Evolutionary conservation across 2,888 invertebrate species (phyloP).

Genomic region (Sphaeridia pumilis): DNA sequence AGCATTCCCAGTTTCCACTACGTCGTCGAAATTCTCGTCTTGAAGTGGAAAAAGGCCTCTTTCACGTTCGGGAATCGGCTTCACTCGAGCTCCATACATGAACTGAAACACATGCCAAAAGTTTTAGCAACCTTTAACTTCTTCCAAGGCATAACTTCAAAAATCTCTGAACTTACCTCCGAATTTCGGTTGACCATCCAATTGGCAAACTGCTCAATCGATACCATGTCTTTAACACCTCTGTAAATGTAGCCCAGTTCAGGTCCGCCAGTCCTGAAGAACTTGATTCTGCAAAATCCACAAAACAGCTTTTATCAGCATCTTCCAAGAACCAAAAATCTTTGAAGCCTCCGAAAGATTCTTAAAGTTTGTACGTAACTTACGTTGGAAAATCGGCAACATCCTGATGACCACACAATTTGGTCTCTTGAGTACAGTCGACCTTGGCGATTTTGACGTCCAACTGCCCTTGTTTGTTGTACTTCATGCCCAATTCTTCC

Average conservation of each 20-base stretch:
- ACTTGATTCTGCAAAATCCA: constrained; percentile 25
- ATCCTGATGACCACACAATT: constrained; percentile 59
- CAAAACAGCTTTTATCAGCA: neutral
- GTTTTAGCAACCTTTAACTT: too few species aligned
- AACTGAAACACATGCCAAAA: too few species aligned
- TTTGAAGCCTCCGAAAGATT: neutral
- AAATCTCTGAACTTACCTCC: constrained; percentile 22
- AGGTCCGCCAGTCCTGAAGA: constrained; percentile 27
- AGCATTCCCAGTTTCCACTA: constrained; percentile 60
- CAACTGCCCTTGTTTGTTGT: constrained; percentile 40
- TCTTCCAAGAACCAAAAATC: neutral
- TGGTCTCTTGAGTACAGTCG: constrained; percentile 60
- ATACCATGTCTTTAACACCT: constrained; percentile 27
- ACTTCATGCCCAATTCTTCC: constrained; percentile 40
- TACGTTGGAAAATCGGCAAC: constrained; percentile 58
- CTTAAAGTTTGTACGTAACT: too few species aligned
- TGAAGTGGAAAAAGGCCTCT: constrained; percentile 58
- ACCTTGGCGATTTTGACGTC: constrained; percentile 64
- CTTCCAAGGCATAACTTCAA: too few species aligned
- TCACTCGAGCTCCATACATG: constrained; percentile 32
- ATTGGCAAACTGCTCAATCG: constrained; percentile 33
- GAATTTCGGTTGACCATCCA: constrained; percentile 23
- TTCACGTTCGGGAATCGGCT: constrained; percentile 47
- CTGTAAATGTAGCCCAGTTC: constrained; percentile 25
- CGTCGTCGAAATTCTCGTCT: constrained; percentile 62